These are phyloP conservation scores for Drosophila subobscura DNA, from an alignment of 1,140 invertebrate species.

Conservation along the genomic window DNA sequence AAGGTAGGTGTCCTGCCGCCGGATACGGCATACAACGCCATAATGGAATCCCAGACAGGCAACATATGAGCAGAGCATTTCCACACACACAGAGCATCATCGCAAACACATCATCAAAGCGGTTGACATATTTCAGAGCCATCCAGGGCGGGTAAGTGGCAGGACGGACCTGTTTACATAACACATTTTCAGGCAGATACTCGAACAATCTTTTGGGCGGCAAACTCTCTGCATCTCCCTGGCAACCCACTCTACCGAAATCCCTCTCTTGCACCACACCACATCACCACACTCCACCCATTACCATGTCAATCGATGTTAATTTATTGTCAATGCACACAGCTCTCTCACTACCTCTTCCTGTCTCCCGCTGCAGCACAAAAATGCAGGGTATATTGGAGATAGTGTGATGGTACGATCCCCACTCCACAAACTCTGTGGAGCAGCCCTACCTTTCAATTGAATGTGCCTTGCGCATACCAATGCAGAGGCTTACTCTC, in stretches of 20 bases:
- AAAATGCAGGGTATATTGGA: constrained; percentile 5
- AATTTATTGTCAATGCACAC: constrained; percentile 78
- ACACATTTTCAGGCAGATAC: constrained; percentile 26
- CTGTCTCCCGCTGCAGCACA: constrained; percentile 23
- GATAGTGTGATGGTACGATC: too few relatives aligned
- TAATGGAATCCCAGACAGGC: constrained; percentile 21
- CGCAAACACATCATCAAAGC: constrained; percentile 4
- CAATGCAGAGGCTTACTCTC: constrained; percentile 30
- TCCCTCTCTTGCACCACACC: not conserved
- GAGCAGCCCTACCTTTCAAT: too few relatives aligned
- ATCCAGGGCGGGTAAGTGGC: too few relatives aligned
- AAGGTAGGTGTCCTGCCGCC: not conserved
- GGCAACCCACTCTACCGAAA: too few relatives aligned
- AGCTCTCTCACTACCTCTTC: constrained; percentile 16
- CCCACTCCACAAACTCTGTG: too few relatives aligned
- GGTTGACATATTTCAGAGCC: too few relatives aligned
- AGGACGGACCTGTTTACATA: constrained; percentile 36
- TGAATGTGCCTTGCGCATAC: not conserved
- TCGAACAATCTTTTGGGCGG: constrained; percentile 33
- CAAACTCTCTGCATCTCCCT: too few relatives aligned
- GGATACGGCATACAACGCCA: constrained; percentile 18
- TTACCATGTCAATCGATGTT: constrained; percentile 73
- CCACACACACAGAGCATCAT: constrained; percentile 21
- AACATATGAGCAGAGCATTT: constrained; percentile 26
- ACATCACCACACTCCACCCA: not conserved